Conservation (phyloP, 2,113 vertebrate species). For the Myocastor coypus region DNA sequence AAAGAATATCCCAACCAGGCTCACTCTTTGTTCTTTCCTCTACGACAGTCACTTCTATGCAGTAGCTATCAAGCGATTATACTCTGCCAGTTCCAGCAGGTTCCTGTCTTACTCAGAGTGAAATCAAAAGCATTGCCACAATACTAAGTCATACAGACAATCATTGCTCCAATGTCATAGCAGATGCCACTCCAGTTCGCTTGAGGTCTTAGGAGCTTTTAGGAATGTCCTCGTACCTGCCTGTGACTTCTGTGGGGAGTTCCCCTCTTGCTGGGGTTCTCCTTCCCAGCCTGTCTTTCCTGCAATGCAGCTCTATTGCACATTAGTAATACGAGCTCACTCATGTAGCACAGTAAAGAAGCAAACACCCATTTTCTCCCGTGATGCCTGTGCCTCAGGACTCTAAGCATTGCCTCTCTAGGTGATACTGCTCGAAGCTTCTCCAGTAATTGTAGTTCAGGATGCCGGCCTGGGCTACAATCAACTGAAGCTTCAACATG, state of each 20-base stretch:
- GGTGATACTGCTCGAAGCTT: neutral
- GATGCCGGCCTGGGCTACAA: rapidly evolving
- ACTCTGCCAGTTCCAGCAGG: neutral
- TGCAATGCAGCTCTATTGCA: neutral
- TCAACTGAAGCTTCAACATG: neutral
- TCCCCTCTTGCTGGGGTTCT: neutral
- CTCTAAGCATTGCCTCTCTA: neutral
- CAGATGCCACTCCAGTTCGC: neutral
- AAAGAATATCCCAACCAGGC: neutral
- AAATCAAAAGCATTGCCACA: neutral
- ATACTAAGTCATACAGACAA: neutral
- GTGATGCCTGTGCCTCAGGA: neutral
- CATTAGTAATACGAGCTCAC: neutral
- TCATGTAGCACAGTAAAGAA: neutral
- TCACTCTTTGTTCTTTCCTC: neutral
- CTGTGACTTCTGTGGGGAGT: neutral
- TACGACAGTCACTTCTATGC: rapidly evolving
- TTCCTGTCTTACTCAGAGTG: neutral
- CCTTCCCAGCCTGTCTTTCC: neutral
- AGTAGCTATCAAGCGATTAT: neutral
- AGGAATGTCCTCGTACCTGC: neutral
- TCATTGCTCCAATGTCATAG: neutral
- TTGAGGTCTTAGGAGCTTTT: neutral
- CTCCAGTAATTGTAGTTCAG: neutral
- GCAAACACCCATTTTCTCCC: neutral